phyloP scores from a whole-genome alignment of 2,888 invertebrate genomes.

The Druceiella hillmani region DNA sequence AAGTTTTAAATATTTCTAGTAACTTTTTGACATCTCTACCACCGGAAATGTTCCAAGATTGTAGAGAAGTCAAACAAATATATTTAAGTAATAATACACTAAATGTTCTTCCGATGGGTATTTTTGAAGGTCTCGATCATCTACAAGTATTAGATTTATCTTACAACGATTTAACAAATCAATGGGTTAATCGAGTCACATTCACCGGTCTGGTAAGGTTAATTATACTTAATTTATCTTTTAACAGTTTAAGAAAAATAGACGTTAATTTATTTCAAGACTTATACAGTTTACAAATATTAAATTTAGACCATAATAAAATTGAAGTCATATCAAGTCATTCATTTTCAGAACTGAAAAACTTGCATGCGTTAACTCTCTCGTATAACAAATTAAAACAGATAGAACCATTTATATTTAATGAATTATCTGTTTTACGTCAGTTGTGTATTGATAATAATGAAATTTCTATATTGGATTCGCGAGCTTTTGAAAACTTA shows the following conservation, averaged over 20 bases:
- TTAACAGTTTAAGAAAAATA: constrained; percentile 63
- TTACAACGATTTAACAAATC: constrained; percentile 64
- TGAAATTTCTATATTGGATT: constrained; percentile 61
- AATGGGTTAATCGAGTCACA: constrained; percentile 69
- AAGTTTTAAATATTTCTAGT: constrained; percentile 71
- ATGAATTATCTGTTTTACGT: constrained; percentile 66
- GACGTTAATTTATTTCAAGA: constrained; percentile 67
- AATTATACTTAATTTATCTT: constrained; percentile 67
- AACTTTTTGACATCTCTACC: constrained; percentile 72
- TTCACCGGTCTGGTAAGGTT: constrained; percentile 68
- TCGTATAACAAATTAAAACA: constrained; percentile 63
- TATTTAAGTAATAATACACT: constrained; percentile 73
- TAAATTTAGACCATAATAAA: constrained; percentile 68
- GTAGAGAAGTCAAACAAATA: constrained; percentile 61
- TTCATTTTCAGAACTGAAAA: constrained; percentile 68
- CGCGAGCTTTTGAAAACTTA: constrained; percentile 68
- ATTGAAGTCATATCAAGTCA: constrained; percentile 64
- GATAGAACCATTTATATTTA: constrained; percentile 62
- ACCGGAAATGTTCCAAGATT: constrained; percentile 65
- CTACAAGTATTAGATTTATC: constrained; percentile 68
- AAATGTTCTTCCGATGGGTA: constrained; percentile 64
- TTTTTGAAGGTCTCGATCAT: constrained; percentile 66
- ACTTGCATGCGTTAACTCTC: constrained; percentile 69
- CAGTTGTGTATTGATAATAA: constrained; percentile 72
- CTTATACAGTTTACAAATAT: constrained; percentile 67